These are phyloP conservation scores for Brachionus angularis DNA, from an alignment of 1,140 invertebrate species.

Conservation along the genomic window DNA sequence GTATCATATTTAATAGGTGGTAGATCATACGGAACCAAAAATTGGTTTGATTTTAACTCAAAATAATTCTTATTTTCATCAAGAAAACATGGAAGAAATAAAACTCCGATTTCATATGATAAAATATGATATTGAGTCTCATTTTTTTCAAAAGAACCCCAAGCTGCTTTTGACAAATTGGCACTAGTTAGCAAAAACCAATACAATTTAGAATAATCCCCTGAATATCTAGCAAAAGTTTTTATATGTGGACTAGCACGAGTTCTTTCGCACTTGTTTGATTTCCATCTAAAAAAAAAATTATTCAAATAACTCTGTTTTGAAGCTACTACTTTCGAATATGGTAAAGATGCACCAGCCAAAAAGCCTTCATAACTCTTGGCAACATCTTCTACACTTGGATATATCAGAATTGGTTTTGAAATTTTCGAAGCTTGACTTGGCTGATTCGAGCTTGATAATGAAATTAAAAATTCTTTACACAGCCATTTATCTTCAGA, in stretches of 20 bases:
- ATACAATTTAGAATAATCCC: conserved; percentile 27
- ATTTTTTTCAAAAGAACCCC: conserved; percentile 40
- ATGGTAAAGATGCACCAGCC: conserved; percentile 83
- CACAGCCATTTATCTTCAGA: conserved; percentile 68
- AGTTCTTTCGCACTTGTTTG: conserved; percentile 11
- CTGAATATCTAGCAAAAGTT: conserved; percentile 26
- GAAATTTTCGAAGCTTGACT: conserved; percentile 7
- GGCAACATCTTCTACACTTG: conserved; percentile 72
- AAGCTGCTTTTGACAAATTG: conserved; percentile 43
- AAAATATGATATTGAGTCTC: conserved; percentile 31
- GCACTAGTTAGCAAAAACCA: conserved; percentile 45
- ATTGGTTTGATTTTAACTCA: neutral
- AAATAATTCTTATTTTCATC: conserved; percentile 11
- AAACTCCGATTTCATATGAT: conserved; percentile 43
- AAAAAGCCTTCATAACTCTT: conserved; percentile 74
- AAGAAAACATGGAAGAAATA: conserved; percentile 26
- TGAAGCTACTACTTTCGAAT: conserved; percentile 69
- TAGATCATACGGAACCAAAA: conserved; percentile 37
- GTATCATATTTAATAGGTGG: conserved; percentile 28
- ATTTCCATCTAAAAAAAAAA: conserved; percentile 61
- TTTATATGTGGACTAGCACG: conserved; percentile 44
- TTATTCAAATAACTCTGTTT: conserved; percentile 78
- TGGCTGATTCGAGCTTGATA: conserved; percentile 44
- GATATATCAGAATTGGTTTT: conserved; percentile 62
- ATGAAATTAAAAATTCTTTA: conserved; percentile 65